Conservation (phyloP, 1,140 invertebrate genomes). For the Pseudomyrmex gracilis region DNA sequence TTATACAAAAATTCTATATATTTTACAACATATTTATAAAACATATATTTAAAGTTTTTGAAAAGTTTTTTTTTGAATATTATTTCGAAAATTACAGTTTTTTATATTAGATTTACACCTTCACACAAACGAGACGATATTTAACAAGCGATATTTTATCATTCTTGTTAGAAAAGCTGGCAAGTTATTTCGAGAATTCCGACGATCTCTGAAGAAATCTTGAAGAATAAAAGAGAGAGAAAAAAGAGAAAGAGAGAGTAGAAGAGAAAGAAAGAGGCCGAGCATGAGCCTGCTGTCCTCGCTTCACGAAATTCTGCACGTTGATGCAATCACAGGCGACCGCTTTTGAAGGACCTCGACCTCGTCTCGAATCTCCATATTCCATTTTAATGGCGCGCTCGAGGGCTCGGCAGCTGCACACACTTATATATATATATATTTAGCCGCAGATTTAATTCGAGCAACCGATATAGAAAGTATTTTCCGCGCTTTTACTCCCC, state of each 20-base stretch:
- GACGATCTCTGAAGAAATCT: not conserved
- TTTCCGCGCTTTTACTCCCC: constrained; percentile 19
- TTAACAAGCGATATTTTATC: constrained; percentile 16
- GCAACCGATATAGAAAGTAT: constrained; percentile 72
- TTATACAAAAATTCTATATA: not conserved
- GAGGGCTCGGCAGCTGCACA: constrained; percentile 60
- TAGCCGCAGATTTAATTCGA: constrained; percentile 72
- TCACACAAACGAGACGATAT: not conserved
- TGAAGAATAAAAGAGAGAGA: not conserved
- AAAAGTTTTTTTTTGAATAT: not conserved
- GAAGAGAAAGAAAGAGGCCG: not conserved
- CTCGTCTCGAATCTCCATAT: constrained; percentile 64
- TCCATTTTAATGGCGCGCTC: constrained; percentile 66
- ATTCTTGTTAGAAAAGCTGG: not conserved
- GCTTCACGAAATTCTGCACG: constrained; percentile 56
- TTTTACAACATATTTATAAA: not conserved
- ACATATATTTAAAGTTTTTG: too few species aligned
- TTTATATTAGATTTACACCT: too few species aligned
- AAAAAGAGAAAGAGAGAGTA: not conserved
- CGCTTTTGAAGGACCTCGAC: constrained; percentile 60
- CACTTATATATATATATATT: constrained; percentile 36
- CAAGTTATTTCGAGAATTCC: constrained; percentile 35
- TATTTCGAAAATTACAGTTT: not conserved
- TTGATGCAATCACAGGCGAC: constrained; percentile 59
- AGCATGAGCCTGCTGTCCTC: not conserved